phyloP scores from a whole-genome alignment of 2,888 invertebrate species.

The Eumerus sabulonum region DNA sequence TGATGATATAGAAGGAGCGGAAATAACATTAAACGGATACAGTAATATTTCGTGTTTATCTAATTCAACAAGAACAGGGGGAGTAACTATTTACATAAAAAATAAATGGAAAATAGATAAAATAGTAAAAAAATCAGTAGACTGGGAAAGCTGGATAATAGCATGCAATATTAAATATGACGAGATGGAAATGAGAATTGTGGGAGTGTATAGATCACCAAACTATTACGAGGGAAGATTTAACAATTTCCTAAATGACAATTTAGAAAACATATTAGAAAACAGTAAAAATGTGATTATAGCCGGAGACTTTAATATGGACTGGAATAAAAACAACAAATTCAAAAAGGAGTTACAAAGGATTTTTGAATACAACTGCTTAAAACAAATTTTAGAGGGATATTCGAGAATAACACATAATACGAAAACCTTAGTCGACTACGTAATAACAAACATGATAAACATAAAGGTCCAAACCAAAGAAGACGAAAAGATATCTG shows the following conservation, averaged over 20 bases:
- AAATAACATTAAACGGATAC: slow-evolving; percentile 16
- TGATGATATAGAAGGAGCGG: slow-evolving; percentile 5
- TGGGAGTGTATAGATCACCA: slow-evolving; percentile 35
- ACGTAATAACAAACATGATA: slow-evolving; percentile 23
- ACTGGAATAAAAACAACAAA: no score
- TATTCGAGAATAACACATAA: slow-evolving; percentile 17
- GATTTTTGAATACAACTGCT: slow-evolving; percentile 20
- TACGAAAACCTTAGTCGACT: slow-evolving; percentile 23
- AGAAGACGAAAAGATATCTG: no score
- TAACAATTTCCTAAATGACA: slow-evolving; percentile 21
- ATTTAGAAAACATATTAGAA: no score
- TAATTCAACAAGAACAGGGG: slow-evolving; percentile 36
- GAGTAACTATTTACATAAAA: slow-evolving; percentile 3
- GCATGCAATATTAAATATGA: neutral
- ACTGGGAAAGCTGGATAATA: neutral
- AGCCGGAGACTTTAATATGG: neutral
- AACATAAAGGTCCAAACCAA: no score
- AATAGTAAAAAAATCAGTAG: no score
- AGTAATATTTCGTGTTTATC: slow-evolving; percentile 15
- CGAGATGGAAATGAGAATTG: neutral
- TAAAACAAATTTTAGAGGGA: slow-evolving; percentile 14
- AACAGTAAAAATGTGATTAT: slow-evolving; percentile 6
- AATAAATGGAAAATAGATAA: neutral
- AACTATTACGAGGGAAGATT: slow-evolving; percentile 35
- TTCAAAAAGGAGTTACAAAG: slow-evolving; percentile 21